These are phyloP conservation scores for Drosophila lini DNA, from an alignment of 1,140 invertebrate genomes.

Conservation along the genomic window DNA sequence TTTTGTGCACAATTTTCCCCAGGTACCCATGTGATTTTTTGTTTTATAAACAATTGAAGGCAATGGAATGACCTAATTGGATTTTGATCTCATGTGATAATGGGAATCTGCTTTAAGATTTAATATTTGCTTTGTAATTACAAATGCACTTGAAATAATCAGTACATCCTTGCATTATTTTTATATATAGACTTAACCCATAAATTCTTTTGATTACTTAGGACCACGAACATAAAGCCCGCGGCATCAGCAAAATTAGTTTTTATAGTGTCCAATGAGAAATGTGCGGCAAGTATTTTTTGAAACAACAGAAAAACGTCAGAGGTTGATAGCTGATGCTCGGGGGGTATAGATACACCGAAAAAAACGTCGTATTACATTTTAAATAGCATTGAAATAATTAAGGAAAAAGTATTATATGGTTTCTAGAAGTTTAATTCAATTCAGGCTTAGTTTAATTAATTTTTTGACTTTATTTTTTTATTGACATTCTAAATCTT, in stretches of 20 bases:
- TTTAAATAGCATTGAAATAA: no score
- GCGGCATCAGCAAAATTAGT: slow-evolving; percentile 10
- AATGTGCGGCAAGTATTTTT: slow-evolving; percentile 68
- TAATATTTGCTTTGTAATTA: neutral
- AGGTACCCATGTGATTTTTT: slow-evolving; percentile 6
- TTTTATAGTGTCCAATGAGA: slow-evolving; percentile 54
- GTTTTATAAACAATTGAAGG: slow-evolving; percentile 25
- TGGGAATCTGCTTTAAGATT: neutral
- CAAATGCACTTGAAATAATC: neutral
- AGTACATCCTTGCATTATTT: slow-evolving; percentile 1
- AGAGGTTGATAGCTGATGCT: slow-evolving; percentile 7
- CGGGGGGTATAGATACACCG: slow-evolving; percentile 4
- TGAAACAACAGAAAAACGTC: slow-evolving; percentile 65
- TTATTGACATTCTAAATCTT: neutral
- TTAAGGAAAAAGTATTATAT: no score
- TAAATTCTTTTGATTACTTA: slow-evolving; percentile 4
- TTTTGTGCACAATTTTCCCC: slow-evolving; percentile 11
- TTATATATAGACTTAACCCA: neutral
- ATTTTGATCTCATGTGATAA: neutral
- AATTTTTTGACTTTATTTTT: neutral
- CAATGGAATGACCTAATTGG: slow-evolving; percentile 6
- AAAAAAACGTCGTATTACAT: neutral
- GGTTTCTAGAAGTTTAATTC: neutral
- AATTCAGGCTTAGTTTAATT: no score
- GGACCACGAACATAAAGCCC: slow-evolving; percentile 2